These are phyloP conservation scores for Nasonovia ribisnigri DNA, from an alignment of 2,888 invertebrate genomes.

Conservation along the genomic window DNA sequence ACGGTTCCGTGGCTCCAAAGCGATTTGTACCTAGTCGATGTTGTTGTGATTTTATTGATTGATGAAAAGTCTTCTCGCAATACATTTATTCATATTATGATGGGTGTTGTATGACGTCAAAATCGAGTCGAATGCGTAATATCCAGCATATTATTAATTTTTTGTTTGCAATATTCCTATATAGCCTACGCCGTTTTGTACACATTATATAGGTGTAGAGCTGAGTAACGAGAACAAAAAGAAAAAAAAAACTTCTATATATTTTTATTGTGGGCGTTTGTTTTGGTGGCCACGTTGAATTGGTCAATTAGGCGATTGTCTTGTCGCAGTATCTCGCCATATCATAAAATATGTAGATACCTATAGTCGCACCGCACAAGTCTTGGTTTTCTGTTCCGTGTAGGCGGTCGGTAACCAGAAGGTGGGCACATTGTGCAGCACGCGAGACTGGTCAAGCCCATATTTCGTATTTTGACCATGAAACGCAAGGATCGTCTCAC, in stretches of 20 bases:
- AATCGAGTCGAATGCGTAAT: conserved; percentile 35
- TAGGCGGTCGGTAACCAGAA: conserved; percentile 48
- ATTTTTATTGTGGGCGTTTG: conserved; percentile 54
- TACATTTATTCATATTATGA: not conserved
- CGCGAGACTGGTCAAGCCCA: conserved; percentile 58
- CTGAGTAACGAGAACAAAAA: conserved; percentile 2
- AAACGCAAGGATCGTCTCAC: conserved; percentile 47
- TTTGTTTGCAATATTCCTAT: conserved; percentile 22
- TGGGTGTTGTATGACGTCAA: conserved; percentile 34
- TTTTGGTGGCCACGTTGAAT: conserved; percentile 62
- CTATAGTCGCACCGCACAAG: not conserved
- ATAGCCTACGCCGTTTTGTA: conserved; percentile 36
- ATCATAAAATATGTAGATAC: not conserved
- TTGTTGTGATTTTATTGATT: not conserved
- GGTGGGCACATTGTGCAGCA: conserved; percentile 35
- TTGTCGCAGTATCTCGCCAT: not conserved
- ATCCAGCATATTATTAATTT: conserved; percentile 27
- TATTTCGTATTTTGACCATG: conserved; percentile 60
- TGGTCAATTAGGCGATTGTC: conserved; percentile 60
- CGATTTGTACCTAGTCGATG: not conserved
- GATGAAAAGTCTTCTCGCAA: not conserved
- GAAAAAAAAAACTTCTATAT: not conserved
- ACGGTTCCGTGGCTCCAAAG: not conserved
- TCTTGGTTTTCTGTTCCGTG: conserved; percentile 54
- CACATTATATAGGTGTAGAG: not conserved